Evolutionary conservation across 2,797 vertebrate genomes (phyloP), one percentile per base, ranked within the genome.

Genomic region (Poliocrania exsul): DNA sequence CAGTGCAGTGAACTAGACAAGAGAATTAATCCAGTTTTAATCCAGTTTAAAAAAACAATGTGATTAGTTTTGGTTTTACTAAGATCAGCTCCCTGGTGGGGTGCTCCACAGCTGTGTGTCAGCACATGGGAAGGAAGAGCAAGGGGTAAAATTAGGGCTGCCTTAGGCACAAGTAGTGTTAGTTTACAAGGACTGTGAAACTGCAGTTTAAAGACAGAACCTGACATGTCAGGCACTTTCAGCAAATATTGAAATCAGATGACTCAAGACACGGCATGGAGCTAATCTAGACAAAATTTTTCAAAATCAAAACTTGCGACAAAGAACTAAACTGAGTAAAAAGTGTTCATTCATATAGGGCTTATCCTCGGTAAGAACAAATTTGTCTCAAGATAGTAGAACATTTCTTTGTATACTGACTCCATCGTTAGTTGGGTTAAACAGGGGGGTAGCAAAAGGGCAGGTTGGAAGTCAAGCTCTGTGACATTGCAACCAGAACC

Each of bases 141-240:
- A 64, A 9, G 2, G 8, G 18, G 5, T 60, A 66, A 73, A 17
- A 51, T 8, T 31, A 33, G 10, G 10, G 40, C 7, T 58, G 44
- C 38, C 38, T 23, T 3, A 31, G 21, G 28, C 21, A 54, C 13
- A 24, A 73, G 33, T 25, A 70, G 18, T 3, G 16, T 20, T 29
- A 53, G 13, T 58, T 82, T 35, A 64, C 26, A 72, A 42, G 9
- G n/a, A 88, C 51, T 37, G 18, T 21, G 10, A 81, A 88, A 70
- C 0, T 37, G 12, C 0, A 0, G 26, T 65, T 81, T 40, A 46
- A 67, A 67, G 57, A 70, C 26, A 58, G 31, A 85, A 29, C 5
- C 13, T 21, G 14, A 69, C 80, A 50, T 12, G 16, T 31, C 47
- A 73, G 2, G 6, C 77, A 40, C 21, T 72, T 58, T 46, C 38